Evolutionary conservation across 2,888 invertebrate genomes (phyloP).

Genomic region (Melanotus villosus): DNA sequence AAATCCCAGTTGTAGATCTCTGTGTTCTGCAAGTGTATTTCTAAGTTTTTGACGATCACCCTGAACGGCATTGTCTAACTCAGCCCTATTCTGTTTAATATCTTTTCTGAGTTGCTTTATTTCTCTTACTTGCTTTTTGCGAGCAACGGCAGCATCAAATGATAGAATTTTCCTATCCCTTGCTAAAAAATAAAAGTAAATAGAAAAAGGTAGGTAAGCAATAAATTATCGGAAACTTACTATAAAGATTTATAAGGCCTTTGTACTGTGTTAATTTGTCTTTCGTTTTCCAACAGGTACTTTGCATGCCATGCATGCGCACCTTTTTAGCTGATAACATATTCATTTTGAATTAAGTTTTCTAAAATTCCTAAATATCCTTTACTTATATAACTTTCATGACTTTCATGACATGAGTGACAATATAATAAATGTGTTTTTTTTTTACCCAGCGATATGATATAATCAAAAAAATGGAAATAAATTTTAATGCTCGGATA

Average conservation of each 20-base stretch:
- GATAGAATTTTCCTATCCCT: constrained; percentile 76
- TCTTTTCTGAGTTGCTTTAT: constrained; percentile 73
- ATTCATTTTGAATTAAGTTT: constrained; percentile 51
- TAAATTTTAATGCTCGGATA: no score
- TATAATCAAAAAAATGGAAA: no score
- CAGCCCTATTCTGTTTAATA: constrained; percentile 71
- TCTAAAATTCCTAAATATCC: no score
- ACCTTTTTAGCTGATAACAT: constrained; percentile 75
- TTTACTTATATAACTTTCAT: no score
- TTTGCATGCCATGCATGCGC: constrained; percentile 75
- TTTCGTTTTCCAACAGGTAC: constrained; percentile 76
- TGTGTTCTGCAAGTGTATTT: constrained; percentile 73
- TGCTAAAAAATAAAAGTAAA: constrained; percentile 69
- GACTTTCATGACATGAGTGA: no score
- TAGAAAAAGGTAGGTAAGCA: no score
- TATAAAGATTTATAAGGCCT: constrained; percentile 76
- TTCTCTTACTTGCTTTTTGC: constrained; percentile 72
- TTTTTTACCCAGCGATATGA: no score
- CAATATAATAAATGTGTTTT: no score
- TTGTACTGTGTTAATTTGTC: constrained; percentile 79
- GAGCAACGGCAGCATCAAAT: constrained; percentile 70
- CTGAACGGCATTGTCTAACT: constrained; percentile 72
- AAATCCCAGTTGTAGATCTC: constrained; percentile 73
- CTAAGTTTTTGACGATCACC: constrained; percentile 75
- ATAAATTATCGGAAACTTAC: no score